Percentiles rank a stretch among this genome's conserved stretches.
phyloP scores from a whole-genome alignment of 2,797 vertebrate genomes.

The Acrossocheilus fasciatus region DNA sequence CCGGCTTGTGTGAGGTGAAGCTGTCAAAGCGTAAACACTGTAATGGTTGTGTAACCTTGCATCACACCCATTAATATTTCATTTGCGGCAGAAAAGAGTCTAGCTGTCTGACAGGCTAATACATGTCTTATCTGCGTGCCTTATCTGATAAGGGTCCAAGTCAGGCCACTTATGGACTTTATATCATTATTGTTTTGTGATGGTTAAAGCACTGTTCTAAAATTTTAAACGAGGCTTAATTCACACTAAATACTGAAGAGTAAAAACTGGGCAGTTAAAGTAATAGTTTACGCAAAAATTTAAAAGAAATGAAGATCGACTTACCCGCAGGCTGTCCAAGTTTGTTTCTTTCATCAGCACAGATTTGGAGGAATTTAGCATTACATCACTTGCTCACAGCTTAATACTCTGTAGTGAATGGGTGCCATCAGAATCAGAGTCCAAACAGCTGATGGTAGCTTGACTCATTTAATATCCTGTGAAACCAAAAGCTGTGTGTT shows the following conservation, averaged over 20 bases:
- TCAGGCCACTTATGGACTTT: conserved; percentile 15
- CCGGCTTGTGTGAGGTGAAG: conserved; percentile 23
- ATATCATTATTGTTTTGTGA: not conserved
- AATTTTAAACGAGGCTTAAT: not conserved
- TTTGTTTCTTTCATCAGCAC: not conserved
- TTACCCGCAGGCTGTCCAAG: not conserved
- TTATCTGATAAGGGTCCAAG: conserved; percentile 29
- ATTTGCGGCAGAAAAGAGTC: conserved; percentile 30
- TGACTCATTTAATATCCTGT: not conserved
- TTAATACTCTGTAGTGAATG: not conserved
- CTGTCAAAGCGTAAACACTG: conserved; percentile 41
- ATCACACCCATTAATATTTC: conserved; percentile 57
- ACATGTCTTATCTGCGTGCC: not conserved
- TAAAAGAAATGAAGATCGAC: too few relatives aligned
- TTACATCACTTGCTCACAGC: not conserved
- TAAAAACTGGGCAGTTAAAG: not conserved
- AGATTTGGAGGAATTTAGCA: not conserved
- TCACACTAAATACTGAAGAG: not conserved
- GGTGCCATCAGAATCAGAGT: not conserved
- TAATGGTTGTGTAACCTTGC: conserved; percentile 49
- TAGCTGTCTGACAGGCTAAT: conserved; percentile 30
- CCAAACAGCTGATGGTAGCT: not conserved
- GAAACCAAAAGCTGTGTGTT: not conserved
- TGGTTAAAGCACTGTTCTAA: not conserved
- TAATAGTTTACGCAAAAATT: not conserved